Percentiles rank a stretch among this genome's conserved stretches.
phyloP scores from a whole-genome alignment of 2,113 vertebrate species.

The Eulemur macaco region DNA sequence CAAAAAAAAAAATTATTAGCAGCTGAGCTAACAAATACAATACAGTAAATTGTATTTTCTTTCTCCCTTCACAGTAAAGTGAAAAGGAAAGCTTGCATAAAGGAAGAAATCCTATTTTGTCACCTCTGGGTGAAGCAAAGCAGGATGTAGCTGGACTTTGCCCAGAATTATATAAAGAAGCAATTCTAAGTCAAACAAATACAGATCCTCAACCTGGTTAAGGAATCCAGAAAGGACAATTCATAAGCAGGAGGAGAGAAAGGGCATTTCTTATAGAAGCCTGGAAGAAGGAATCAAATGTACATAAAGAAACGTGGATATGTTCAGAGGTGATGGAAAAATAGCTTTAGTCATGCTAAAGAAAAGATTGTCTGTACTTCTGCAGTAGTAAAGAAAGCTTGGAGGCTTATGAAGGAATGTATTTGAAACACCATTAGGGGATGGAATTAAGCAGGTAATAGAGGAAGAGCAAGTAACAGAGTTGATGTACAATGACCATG shows the following conservation, averaged over 20 bases:
- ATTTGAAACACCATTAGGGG: conserved; percentile 21
- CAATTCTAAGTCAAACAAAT: conserved; percentile 85
- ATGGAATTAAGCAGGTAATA: neutral
- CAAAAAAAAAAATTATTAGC: neutral
- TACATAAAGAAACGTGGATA: neutral
- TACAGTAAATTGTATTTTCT: neutral
- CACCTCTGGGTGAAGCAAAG: conserved; percentile 86
- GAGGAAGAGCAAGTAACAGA: conserved; percentile 20
- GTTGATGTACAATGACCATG: neutral
- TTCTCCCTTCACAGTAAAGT: conserved; percentile 80
- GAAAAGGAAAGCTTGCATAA: conserved; percentile 89
- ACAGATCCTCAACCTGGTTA: conserved; percentile 80
- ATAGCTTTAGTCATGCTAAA: neutral
- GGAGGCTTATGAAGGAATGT: neutral
- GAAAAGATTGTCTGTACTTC: neutral
- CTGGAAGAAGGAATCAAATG: neutral
- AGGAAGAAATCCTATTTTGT: conserved; percentile 87
- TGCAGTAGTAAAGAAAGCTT: neutral
- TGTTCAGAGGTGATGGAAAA: neutral
- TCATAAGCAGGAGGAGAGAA: neutral
- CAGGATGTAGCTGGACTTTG: conserved; percentile 88
- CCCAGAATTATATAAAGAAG: conserved; percentile 86
- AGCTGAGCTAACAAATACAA: neutral
- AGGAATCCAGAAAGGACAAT: neutral
- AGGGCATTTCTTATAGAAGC: neutral